These are phyloP conservation scores for Hassar affinis DNA, from an alignment of 2,113 vertebrate species.

Conservation along the genomic window DNA sequence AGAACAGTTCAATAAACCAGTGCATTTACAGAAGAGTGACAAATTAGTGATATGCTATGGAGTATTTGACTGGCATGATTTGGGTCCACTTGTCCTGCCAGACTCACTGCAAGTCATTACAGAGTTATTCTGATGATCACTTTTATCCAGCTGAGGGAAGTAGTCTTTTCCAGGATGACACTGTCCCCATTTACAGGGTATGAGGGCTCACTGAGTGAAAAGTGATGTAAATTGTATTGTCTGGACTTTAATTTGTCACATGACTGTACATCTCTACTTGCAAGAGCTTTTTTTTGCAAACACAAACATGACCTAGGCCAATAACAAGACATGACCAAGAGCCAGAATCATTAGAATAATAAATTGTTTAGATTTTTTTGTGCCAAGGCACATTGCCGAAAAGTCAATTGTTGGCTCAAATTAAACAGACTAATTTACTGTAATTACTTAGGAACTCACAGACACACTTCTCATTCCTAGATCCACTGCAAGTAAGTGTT, in stretches of 20 bases:
- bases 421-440: conserved; percentile 18
- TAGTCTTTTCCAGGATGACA: background rate
- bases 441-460: background rate
- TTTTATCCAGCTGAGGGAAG: background rate
- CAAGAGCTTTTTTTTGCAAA: conserved; percentile 14
- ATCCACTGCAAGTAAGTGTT: background rate
- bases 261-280: background rate
- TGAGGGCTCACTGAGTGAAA: too few species aligned
- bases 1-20: conserved; percentile 1
- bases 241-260: background rate
- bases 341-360: conserved; percentile 15
- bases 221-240: background rate
- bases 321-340: background rate
- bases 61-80: background rate
- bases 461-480: background rate
- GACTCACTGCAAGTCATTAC: background rate
- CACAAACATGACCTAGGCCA: background rate
- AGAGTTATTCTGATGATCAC: background rate
- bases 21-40: background rate
- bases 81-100: background rate
- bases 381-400: background rate
- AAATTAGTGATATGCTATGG: background rate
- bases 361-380: background rate
- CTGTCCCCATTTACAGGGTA: background rate
- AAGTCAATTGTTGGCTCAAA: background rate